Base-by-base conservation (phyloP, 2,888 invertebrate species). In the Sinhomidia bicolor region DNA sequence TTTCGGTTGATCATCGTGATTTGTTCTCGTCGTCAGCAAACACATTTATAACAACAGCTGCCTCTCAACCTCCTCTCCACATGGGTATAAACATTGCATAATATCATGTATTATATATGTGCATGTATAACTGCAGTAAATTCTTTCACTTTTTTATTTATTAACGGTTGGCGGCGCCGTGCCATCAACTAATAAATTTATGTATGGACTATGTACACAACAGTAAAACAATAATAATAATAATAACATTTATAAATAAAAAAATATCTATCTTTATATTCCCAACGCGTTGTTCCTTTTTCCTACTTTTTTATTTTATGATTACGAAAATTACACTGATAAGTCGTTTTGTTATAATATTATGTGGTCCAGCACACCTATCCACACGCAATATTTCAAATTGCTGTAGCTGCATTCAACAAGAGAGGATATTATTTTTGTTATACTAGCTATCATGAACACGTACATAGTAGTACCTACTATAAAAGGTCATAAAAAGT, bases 271-370 rank as follows among this genome's bases (percentile, higher is more conserved):
- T 79, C 47, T 79, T 36, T 79, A 17, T 79, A 57, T 20, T 65
- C 65, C 36, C 32, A 36, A 44, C 79, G 12, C 32, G 78, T 41
- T 54, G 62, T 47, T 47, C 81, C 47, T 1, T 68, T 47, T 79
- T 26, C 26, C 23, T 68, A 20, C n/a, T n/a, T n/a, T 79, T 85
- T 86, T 57, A 60, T 65, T 79, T 80, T 86, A 80, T 86, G 80
- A 32, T 81, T 87, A 71, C 36, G 60, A 82, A 82, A 87, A 87
- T 87, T 87, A 76, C 74, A 12, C 29, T 62, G 80, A 87, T 80
- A 87, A 87, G 81, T 87, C 74, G 74, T 87, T 74, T 81, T 60
- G 74, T 86, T 71, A 20, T 32, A 20, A 23, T 51, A 36, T 79
- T 32, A 76, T 47, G 20, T 51, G 26, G 79, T 36, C 57, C 76